These are phyloP conservation scores for Lacerta agilis DNA, from an alignment of 2,797 vertebrate species.

Conservation along the genomic window DNA sequence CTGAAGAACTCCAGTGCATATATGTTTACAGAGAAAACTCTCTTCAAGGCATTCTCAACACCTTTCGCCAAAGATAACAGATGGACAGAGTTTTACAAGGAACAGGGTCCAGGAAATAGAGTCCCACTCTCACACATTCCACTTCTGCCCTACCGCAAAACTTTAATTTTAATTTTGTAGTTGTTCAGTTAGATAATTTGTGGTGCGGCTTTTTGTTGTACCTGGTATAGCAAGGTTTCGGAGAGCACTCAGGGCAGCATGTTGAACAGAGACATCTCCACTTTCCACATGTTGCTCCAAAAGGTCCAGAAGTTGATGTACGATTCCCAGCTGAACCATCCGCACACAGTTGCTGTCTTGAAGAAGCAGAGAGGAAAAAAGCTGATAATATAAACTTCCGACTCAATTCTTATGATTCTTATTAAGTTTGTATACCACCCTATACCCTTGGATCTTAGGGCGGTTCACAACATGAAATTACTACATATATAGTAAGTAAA, in stretches of 20 bases:
- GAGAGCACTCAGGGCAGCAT: conserved; percentile 89
- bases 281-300: conserved; percentile 86
- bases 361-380: neutral
- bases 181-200: neutral
- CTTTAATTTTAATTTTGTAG: neutral
- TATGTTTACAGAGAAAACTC: neutral
- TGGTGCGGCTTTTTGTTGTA: conserved; percentile 50
- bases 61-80: neutral
- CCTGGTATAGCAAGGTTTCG: conserved; percentile 90
- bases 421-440: too few relatives aligned
- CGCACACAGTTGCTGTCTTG: conserved; percentile 88
- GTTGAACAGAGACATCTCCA: conserved; percentile 87
- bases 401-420: neutral
- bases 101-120: neutral
- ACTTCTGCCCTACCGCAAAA: too few relatives aligned
- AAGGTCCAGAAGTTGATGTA: conserved; percentile 87
- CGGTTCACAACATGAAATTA: too few relatives aligned
- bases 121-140: neutral
- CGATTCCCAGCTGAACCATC: conserved; percentile 88
- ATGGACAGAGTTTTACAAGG: neutral
- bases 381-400: neutral
- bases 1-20: too few relatives aligned
- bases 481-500: neutral
- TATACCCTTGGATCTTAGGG: too few relatives aligned
- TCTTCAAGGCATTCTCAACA: neutral